Evolutionary conservation across 2,797 vertebrate genomes (phyloP), one percentile per base, ranked within the genome.

Genomic region (Eleutherodactylus coqui): DNA sequence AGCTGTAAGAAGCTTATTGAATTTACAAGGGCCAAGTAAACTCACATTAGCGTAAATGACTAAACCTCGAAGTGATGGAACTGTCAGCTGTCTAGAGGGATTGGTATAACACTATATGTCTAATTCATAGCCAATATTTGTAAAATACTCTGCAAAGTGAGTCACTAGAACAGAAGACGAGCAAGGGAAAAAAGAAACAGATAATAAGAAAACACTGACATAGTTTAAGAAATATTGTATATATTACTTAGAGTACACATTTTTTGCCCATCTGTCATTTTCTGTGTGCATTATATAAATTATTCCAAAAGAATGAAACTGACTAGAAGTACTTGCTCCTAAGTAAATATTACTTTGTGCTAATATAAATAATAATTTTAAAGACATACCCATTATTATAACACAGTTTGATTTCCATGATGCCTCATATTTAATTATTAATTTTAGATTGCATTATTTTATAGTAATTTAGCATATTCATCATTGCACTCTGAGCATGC

Each of bases 1-100:
- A 84, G 83, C 83, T 84, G 34, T 77, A 84, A 84, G 82, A 34
- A 75, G 70, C 53, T 75, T 83, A 83, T 75, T 75, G 67, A 82
- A 29, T 82, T 72, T 45, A 55, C 69, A 73, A 58, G 34, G 34
- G 69, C 81, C 81, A 83, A 83, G 78, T 64, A 49, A 80, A 43
- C 60, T 64, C 60, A 67, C 43, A 47, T 80, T 80, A 67, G 41
- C 14, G 36, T 45, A 83, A 72, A 83, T 73, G 41, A 41, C 34
- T 36, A 82, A 36, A 70, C 53, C 45, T 53, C 67, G 19, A 55
- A 82, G 64, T 53, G 80, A 55, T 82, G 60, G 78, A 49, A 62
- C 64, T 53, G 64, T 83, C 70, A 83, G 41, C 19, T 27, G 32
- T 82, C 67, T 73, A 10, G 5, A n/a, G 49, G 67, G 49, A 55